Evolutionary conservation across 2,888 invertebrate genomes (phyloP).

Genomic region (Celastrina argiolus): DNA sequence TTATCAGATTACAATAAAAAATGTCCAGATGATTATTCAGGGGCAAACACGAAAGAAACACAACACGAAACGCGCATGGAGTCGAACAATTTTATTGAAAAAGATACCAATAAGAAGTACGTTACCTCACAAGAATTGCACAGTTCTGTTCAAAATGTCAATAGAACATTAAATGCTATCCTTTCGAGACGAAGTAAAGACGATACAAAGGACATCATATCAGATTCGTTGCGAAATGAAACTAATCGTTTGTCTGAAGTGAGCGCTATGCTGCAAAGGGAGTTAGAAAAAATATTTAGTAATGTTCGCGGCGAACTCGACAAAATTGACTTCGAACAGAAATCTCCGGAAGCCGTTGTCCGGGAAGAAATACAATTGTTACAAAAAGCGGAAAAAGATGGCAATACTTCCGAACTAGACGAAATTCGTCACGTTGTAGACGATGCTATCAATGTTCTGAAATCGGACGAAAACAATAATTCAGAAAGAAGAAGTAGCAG

Average conservation of each 20-base stretch:
- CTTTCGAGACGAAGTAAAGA: slow-evolving; percentile 36
- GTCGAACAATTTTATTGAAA: not conserved
- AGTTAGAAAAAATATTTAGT: slow-evolving; percentile 48
- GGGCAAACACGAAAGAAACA: not conserved
- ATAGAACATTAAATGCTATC: slow-evolving; percentile 38
- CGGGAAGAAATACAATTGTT: slow-evolving; percentile 47
- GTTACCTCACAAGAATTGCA: slow-evolving; percentile 31
- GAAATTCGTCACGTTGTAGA: slow-evolving; percentile 47
- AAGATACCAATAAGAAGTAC: slow-evolving; percentile 27
- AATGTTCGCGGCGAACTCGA: slow-evolving; percentile 41
- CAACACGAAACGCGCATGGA: slow-evolving; percentile 6
- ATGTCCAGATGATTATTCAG: slow-evolving; percentile 24
- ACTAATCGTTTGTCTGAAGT: slow-evolving; percentile 46
- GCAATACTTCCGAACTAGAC: slow-evolving; percentile 43
- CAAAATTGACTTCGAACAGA: slow-evolving; percentile 33
- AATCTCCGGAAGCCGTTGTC: slow-evolving; percentile 43
- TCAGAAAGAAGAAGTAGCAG: slow-evolving; percentile 42
- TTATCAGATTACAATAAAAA: slow-evolving; percentile 37
- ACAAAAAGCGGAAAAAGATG: slow-evolving; percentile 43
- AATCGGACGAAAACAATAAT: slow-evolving; percentile 32
- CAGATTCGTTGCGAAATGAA: slow-evolving; percentile 43
- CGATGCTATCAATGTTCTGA: slow-evolving; percentile 41
- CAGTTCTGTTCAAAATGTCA: slow-evolving; percentile 37
- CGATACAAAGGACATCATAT: slow-evolving; percentile 38
- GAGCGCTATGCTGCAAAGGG: slow-evolving; percentile 44